Evolutionary conservation across 1,140 invertebrate species (phyloP), one percentile per base, ranked within the genome.

Genomic region (Hylaeus anthracinus): DNA sequence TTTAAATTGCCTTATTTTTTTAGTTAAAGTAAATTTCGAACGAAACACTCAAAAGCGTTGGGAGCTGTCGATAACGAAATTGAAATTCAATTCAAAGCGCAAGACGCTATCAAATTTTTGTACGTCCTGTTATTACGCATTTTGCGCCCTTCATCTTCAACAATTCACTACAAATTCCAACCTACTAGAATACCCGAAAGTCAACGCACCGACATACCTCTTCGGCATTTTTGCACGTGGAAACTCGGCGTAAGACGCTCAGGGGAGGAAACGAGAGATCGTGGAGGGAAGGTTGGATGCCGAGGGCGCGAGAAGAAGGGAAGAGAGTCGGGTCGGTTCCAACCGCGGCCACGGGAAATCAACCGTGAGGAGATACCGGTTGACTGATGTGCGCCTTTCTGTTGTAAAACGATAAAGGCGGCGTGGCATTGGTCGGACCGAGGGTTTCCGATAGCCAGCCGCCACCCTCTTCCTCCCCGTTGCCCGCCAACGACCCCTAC

Each of bases 381-480:
- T 93, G 93, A 93, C 92, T 94, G 93, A 94, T 94, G 93, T 92
- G 92, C 92, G 91, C 92, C 92, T 93, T 93, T 93, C 92, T 93
- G 93, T 93, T 93, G 92, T 92, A 93, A 93, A 94, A 93, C 92
- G 93, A 94, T 93, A 93, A 93, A 94, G 92, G 92, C 92, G 91
- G 88, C 92, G 91, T 90, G 92, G 93, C 90, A 92, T 92, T 92
- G 93, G 92, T 90, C 90, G 90, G 90, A 86, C 82, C 91, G 88
- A 90, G 90, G 91, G 90, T 93, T 93, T 92, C 91, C 92, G 91
- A 94, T 92, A 93, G 92, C 90, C 88, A 83, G 78, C 86, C 86
- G 56, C 45, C 37, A 1, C 8, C 61, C 63, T 69, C 73, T 48
- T 75, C 72, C 61, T 67, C 81, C 77, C 75, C 86, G 15, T 43